phyloP scores from a whole-genome alignment of 2,113 vertebrate genomes.

The Myotis lucifugus region DNA sequence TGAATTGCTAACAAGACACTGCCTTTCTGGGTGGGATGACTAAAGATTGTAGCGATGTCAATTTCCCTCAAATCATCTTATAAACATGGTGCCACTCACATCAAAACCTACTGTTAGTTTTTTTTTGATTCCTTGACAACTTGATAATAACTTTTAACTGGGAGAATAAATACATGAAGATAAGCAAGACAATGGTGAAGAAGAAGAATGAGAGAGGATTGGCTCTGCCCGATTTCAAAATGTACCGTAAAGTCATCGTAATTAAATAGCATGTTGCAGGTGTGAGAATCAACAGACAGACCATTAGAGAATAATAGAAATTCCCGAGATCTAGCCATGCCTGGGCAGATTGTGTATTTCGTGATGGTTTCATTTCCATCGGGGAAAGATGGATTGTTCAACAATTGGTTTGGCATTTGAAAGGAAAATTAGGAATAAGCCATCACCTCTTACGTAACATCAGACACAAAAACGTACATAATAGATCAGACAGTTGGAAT shows the following conservation, averaged over 20 bases:
- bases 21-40: constrained; percentile 25
- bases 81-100: constrained; percentile 24
- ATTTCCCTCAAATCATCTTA: constrained; percentile 23
- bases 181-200: constrained; percentile 39
- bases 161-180: constrained; percentile 54
- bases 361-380: constrained; percentile 20
- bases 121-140: constrained; percentile 52
- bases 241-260: constrained; percentile 36
- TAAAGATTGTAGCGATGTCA: constrained; percentile 44
- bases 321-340: background rate
- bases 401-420: constrained; percentile 60
- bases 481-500: constrained; percentile 20
- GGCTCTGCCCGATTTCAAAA: constrained; percentile 37
- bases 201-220: constrained; percentile 34
- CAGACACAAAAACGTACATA: constrained; percentile 14
- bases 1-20: background rate
- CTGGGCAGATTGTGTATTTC: background rate
- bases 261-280: constrained; percentile 45
- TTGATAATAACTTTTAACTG: constrained; percentile 67
- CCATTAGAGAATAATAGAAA: constrained; percentile 44
- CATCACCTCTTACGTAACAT: constrained; percentile 38
- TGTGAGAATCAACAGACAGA: background rate
- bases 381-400: constrained; percentile 61
- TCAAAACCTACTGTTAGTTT: constrained; percentile 45
- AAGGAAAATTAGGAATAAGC: constrained; percentile 66